Percentiles rank a stretch among this genome's conserved stretches.
Evolutionary conservation across 35 echinoderm and acorn worm species (phyloP).

Genomic region (Hemicentrotus pulcherrimus): DNA sequence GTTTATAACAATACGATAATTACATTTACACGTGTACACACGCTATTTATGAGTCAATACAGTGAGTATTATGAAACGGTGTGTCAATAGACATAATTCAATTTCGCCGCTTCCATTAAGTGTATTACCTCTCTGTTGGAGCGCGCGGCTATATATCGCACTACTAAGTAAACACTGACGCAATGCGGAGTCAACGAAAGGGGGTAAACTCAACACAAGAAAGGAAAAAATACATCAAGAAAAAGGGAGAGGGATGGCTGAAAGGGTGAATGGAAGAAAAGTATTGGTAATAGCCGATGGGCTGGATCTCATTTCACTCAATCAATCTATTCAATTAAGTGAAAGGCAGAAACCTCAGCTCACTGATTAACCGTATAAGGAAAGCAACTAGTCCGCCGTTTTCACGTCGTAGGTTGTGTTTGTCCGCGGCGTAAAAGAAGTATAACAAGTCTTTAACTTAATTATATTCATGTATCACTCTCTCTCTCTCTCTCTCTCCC

Average conservation of each 20-base stretch:
- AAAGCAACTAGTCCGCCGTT: slow-evolving; percentile 6
- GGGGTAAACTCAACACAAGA: not conserved
- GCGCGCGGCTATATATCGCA: slow-evolving; percentile 19
- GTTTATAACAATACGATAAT: slow-evolving; percentile 39
- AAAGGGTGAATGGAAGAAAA: not conserved
- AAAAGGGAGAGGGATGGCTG: not conserved
- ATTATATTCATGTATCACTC: too few relatives aligned
- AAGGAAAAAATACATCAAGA: not conserved
- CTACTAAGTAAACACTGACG: slow-evolving; percentile 39
- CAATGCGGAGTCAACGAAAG: slow-evolving; percentile 33
- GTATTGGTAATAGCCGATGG: slow-evolving; percentile 47
- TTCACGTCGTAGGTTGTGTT: not conserved
- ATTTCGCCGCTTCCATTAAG: slow-evolving; percentile 32
- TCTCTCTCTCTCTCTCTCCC: too few relatives aligned
- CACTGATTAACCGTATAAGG: slow-evolving; percentile 18
- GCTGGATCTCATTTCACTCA: slow-evolving; percentile 26
- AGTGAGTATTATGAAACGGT: slow-evolving; percentile 40
- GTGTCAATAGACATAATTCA: slow-evolving; percentile 47
- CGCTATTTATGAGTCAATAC: slow-evolving; percentile 52
- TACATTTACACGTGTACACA: slow-evolving; percentile 49
- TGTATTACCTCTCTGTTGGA: slow-evolving; percentile 33
- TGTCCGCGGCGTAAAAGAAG: too few relatives aligned
- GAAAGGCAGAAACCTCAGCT: slow-evolving; percentile 9
- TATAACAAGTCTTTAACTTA: too few relatives aligned
- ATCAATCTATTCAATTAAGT: slow-evolving; percentile 53